These are phyloP conservation scores for Autographa gamma DNA, from an alignment of 2,888 invertebrate species.

Conservation along the genomic window DNA sequence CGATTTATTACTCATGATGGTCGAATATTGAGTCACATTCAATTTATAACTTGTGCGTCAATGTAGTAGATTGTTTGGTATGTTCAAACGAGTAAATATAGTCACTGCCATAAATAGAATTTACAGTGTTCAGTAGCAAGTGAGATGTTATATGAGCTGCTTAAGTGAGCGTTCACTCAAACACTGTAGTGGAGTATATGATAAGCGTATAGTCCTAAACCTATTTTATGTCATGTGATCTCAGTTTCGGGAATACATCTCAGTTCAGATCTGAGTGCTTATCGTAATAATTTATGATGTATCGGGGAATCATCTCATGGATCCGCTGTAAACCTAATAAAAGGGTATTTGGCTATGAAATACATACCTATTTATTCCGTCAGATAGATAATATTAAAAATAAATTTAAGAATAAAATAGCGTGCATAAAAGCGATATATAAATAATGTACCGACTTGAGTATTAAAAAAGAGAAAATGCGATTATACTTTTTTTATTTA, in stretches of 20 bases:
- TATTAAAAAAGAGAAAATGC: too few relatives aligned
- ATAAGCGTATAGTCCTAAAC: constrained; percentile 29
- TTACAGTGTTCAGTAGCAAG: constrained; percentile 21
- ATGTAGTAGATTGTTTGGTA: constrained; percentile 14
- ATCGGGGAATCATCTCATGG: constrained; percentile 25
- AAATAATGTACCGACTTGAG: too few relatives aligned
- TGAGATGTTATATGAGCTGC: constrained; percentile 25
- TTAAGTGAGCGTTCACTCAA: constrained; percentile 11
- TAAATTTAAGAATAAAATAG: too few relatives aligned
- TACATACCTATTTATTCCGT: too few relatives aligned
- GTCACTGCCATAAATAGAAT: constrained; percentile 54
- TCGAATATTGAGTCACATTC: constrained; percentile 26
- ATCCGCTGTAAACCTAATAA: constrained; percentile 33
- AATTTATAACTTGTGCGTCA: constrained; percentile 18
- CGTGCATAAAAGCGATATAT: too few relatives aligned
- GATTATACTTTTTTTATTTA: too few relatives aligned
- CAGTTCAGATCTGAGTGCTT: constrained; percentile 20
- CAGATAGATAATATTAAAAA: too few relatives aligned
- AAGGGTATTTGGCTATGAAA: too few relatives aligned
- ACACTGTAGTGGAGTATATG: constrained; percentile 13
- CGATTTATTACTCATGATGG: constrained; percentile 10
- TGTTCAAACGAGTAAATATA: constrained; percentile 24
- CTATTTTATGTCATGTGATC: constrained; percentile 31
- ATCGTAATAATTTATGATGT: constrained; percentile 21
- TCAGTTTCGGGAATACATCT: constrained; percentile 29